Evolutionary conservation across 2,888 invertebrate genomes (phyloP), one percentile per base, ranked within the genome.

Genomic region (Colostygia pectinataria): DNA sequence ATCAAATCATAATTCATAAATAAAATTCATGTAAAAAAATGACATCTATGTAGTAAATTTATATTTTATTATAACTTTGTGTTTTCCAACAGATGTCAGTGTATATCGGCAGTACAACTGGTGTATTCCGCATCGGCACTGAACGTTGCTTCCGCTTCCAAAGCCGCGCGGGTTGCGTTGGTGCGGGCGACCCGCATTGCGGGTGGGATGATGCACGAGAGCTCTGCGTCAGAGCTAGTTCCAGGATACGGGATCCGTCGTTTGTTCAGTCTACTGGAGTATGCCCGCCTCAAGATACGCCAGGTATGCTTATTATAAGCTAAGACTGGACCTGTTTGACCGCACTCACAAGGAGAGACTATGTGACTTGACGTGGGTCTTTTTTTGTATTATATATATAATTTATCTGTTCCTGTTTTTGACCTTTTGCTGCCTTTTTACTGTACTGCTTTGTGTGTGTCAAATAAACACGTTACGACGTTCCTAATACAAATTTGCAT

Each of bases 121-220:
- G 92, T 1, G 88, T 97, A 2, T 77, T 95, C 27, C 94, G 95
- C 24, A 91, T 98, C 41, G 93, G 95, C 0, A 93, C 95, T 0
- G 93, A 95, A 54, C 94, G 96, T 31, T 98, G 98, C 68, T 86
- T 90, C 23, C 92, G 97, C 4, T 53, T 41, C 41, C 31, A 29
- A 20, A 44, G 48, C 44, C 48, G 55, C 9, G 13, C 33, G 7
- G 52, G 52, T 2, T 98, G 98, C 76, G 74, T 96, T 29, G 94
- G 94, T 62, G 94, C 97, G 0, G 95, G 95, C 83, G 98, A 98
- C 83, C 98, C 98, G 0, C 97, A 98, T 76, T 98, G 98, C 78
- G 98, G 97, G 0, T 98, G 98, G 98, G 94, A 98, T 80, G 94
- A 95, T 59, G 90, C 93, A 3, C 83, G 92, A 8, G 94, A 95